phyloP scores from a whole-genome alignment of 2,797 vertebrate species.

The Chelon auratus region DNA sequence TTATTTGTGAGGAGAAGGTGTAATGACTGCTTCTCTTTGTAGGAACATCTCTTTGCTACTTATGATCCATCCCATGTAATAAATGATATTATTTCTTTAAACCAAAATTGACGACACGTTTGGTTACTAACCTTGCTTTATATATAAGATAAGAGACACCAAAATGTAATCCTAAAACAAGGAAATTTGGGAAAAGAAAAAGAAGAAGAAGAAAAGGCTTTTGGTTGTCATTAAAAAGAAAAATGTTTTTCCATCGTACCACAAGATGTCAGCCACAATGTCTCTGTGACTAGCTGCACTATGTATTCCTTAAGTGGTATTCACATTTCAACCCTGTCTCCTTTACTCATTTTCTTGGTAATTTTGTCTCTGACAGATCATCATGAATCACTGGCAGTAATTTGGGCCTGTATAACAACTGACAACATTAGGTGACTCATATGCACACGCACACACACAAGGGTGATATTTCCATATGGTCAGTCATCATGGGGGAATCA shows the following conservation, averaged over 20 bases:
- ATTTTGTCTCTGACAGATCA: neutral
- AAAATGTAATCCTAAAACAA: conserved; percentile 11
- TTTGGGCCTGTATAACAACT: conserved; percentile 28
- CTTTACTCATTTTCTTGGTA: neutral
- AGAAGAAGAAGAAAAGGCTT: no score
- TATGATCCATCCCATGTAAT: conserved; percentile 56
- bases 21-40: conserved; percentile 60
- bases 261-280: neutral
- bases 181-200: no score
- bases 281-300: neutral
- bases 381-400: conserved; percentile 38
- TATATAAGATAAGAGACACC: neutral
- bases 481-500: neutral
- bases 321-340: neutral
- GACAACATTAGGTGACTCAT: conserved; percentile 46
- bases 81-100: conserved; percentile 18
- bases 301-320: neutral
- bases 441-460: neutral
- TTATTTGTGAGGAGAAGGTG: conserved; percentile 70
- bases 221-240: no score
- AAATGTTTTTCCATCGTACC: neutral
- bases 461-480: neutral
- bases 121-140: conserved; percentile 25
- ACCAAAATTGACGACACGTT: conserved; percentile 8
- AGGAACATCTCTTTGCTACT: conserved; percentile 50